phyloP scores from a whole-genome alignment of 1,140 invertebrate genomes.

The Drosophila murphyi region DNA sequence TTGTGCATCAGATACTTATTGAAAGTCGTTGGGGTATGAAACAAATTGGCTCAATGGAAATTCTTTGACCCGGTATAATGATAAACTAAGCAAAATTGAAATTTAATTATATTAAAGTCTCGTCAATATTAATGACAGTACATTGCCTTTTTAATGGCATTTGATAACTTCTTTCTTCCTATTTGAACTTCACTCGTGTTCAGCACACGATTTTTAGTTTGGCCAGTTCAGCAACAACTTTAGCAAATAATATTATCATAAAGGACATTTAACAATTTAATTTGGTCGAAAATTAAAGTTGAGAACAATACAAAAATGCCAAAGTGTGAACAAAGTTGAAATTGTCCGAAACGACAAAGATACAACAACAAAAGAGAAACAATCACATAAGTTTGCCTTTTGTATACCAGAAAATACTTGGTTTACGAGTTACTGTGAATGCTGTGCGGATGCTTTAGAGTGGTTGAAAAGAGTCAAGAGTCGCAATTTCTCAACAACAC shows the following conservation, averaged over 20 bases:
- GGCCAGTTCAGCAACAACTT: slow-evolving; percentile 56
- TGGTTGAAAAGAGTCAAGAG: not conserved
- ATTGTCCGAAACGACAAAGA: not conserved
- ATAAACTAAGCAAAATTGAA: not conserved
- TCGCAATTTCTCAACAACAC: not conserved
- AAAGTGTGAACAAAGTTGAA: slow-evolving; percentile 8
- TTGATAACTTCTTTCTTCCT: not conserved
- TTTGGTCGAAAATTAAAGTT: slow-evolving; percentile 41
- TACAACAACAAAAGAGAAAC: not conserved
- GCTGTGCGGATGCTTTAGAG: not conserved
- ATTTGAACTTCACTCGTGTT: not conserved
- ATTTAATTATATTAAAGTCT: not conserved
- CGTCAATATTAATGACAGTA: not conserved
- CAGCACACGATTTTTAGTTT: slow-evolving; percentile 3
- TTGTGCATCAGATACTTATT: not conserved
- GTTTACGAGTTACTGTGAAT: not conserved
- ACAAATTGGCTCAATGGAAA: not conserved
- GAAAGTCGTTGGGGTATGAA: not conserved
- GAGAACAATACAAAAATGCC: slow-evolving; percentile 17
- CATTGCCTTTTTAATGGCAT: not conserved
- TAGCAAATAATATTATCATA: slow-evolving; percentile 53
- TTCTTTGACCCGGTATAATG: not conserved
- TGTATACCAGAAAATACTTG: not conserved
- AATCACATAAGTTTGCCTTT: slow-evolving; percentile 7
- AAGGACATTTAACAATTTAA: slow-evolving; percentile 57